These are phyloP conservation scores for Cisticola juncidis DNA, from an alignment of 2,113 vertebrate species.

Conservation along the genomic window DNA sequence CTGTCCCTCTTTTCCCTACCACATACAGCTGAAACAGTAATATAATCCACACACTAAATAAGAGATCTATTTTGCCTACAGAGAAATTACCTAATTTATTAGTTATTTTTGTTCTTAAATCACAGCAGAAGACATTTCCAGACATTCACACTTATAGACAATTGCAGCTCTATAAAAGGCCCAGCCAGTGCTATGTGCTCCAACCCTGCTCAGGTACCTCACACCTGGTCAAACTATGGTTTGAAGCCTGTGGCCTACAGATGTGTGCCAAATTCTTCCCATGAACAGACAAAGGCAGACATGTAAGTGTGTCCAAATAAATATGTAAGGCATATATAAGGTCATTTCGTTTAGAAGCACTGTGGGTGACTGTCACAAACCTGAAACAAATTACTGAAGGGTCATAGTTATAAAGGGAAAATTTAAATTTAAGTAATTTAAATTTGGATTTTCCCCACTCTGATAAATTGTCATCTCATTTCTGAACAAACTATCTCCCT, in stretches of 20 bases:
- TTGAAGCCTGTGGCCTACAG: not conserved
- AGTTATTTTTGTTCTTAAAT: not conserved
- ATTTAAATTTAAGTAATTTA: not conserved
- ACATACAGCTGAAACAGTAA: not conserved
- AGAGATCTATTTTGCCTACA: not conserved
- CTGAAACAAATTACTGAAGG: not conserved
- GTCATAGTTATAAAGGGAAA: not conserved
- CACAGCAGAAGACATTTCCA: not conserved
- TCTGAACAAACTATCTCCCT: not conserved
- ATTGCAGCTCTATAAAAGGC: not conserved
- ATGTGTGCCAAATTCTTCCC: not conserved
- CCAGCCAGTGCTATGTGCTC: not conserved
- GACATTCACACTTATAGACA: not conserved
- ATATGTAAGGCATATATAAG: not conserved
- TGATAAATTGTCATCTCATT: not conserved
- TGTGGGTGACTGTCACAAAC: not conserved
- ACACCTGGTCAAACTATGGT: not conserved
- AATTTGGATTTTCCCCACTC: not conserved
- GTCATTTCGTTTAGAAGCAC: not conserved
- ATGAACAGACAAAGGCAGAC: not conserved
- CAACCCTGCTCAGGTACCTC: not conserved
- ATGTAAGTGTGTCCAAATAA: not conserved
- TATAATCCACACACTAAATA: not conserved
- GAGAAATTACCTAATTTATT: not conserved
- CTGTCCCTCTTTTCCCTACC: not conserved